phyloP scores from a whole-genome alignment of 2,113 vertebrate species.

The Loxodonta africana region DNA sequence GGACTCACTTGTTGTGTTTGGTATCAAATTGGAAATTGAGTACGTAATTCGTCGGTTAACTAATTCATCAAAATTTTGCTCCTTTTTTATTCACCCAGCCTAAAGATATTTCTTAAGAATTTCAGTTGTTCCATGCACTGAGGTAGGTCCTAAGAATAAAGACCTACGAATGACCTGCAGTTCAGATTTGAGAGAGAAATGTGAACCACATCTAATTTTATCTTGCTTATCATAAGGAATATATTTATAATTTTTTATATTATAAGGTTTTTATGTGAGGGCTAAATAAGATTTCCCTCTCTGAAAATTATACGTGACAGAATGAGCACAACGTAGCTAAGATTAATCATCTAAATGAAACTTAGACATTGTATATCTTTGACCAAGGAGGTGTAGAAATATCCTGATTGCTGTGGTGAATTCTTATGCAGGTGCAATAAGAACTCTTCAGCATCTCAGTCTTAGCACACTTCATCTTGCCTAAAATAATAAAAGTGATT shows the following conservation, averaged over 20 bases:
- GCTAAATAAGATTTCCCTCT: not conserved
- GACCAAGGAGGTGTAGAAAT: not conserved
- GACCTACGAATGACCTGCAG: no score
- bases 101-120: not conserved
- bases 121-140: not conserved
- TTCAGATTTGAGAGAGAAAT: not conserved
- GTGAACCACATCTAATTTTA: not conserved
- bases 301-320: not conserved
- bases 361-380: not conserved
- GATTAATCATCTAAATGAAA: not conserved
- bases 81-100: not conserved
- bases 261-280: not conserved
- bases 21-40: not conserved
- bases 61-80: not conserved
- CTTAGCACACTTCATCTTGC: not conserved
- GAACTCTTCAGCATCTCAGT: not conserved
- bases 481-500: slow-evolving; percentile 4
- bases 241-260: not conserved
- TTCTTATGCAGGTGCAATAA: not conserved
- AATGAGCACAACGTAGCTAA: not conserved
- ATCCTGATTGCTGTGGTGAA: not conserved
- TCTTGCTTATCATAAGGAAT: not conserved
- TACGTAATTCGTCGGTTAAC: not conserved
- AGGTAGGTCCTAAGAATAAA: not conserved
- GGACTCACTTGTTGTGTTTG: not conserved